phyloP scores from a whole-genome alignment of 2,113 vertebrate species.

The Mobula birostris region DNA sequence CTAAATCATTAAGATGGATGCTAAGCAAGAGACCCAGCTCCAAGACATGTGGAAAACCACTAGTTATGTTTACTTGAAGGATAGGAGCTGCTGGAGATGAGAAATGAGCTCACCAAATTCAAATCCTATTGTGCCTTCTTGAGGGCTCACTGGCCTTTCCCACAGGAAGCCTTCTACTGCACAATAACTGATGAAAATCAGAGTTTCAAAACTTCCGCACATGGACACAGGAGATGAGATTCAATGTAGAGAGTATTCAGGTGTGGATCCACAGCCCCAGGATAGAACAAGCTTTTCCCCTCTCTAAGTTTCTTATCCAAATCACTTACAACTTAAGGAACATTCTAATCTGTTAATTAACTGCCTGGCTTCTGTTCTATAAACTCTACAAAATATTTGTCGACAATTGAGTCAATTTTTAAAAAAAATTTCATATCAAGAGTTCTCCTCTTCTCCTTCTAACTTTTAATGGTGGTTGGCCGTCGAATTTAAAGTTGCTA shows the following conservation, averaged over 20 bases:
- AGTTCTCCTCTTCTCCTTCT: no score
- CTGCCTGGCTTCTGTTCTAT: background rate
- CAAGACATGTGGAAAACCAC: no score
- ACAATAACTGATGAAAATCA: background rate
- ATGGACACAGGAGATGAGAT: background rate
- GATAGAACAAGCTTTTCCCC: background rate
- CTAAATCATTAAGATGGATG: no score
- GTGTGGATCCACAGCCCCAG: background rate
- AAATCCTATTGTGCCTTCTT: background rate
- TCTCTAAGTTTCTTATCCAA: background rate
- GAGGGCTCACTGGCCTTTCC: background rate
- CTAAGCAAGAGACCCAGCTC: no score
- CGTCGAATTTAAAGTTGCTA: no score
- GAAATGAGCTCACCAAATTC: background rate
- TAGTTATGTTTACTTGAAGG: background rate
- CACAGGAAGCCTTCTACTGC: background rate
- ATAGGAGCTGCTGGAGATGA: background rate
- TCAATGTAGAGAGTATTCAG: background rate
- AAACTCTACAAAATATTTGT: background rate
- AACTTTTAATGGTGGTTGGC: no score
- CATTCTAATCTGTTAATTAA: background rate
- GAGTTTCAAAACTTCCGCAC: background rate
- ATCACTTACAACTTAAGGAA: background rate
- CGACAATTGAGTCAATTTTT: background rate
- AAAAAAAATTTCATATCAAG: background rate